These are phyloP conservation scores for Petrophora chlorosata DNA, from an alignment of 2,888 invertebrate genomes.

Conservation along the genomic window DNA sequence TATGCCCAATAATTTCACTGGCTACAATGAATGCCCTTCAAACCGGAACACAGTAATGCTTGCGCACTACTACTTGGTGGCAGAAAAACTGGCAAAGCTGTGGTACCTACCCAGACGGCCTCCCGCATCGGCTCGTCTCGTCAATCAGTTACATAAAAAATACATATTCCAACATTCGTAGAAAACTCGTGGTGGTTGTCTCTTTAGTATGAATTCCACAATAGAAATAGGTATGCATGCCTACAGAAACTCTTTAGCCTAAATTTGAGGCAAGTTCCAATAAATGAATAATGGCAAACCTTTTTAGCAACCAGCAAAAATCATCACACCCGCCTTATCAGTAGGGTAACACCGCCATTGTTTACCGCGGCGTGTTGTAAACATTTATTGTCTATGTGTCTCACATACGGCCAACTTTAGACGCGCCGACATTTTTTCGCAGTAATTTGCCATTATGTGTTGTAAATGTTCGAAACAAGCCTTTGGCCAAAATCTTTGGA, in stretches of 20 bases:
- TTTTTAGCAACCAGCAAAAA: slow-evolving; percentile 23
- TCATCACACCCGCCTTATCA: slow-evolving; percentile 48
- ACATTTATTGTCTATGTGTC: slow-evolving; percentile 49
- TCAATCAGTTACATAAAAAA: no score
- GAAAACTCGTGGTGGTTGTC: no score
- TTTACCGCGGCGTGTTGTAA: slow-evolving; percentile 39
- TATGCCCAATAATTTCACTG: no score
- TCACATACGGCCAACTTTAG: slow-evolving; percentile 62
- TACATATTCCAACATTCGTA: no score
- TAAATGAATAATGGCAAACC: slow-evolving; percentile 18
- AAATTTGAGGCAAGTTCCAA: slow-evolving; percentile 16
- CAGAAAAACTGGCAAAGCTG: no score
- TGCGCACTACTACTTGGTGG: no score
- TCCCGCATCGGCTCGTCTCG: no score
- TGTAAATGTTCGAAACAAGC: slow-evolving; percentile 18
- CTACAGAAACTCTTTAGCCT: background rate
- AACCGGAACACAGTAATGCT: no score
- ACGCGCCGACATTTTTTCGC: slow-evolving; percentile 42
- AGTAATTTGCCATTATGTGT: slow-evolving; percentile 29
- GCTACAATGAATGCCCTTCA: no score
- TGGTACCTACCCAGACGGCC: no score
- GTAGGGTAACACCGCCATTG: slow-evolving; percentile 52
- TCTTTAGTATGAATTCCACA: no score
- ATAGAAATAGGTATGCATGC: slow-evolving; percentile 1
- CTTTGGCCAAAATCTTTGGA: slow-evolving; percentile 5